Percentiles rank a stretch among this genome's conserved stretches.
phyloP scores from a whole-genome alignment of 2,113 vertebrate species.

The Callaeas wilsoni region DNA sequence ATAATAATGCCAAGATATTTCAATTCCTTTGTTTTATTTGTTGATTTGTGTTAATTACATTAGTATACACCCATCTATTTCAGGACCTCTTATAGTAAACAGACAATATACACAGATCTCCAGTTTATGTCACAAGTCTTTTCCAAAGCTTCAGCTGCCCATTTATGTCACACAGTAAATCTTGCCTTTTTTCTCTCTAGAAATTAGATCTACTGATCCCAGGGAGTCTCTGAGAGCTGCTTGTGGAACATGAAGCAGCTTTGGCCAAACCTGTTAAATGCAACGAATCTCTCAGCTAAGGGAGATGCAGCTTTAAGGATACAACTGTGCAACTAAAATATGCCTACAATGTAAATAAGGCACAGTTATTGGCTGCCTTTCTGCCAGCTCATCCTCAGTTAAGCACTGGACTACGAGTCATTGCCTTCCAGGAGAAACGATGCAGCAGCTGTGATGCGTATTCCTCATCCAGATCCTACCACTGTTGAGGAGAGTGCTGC shows the following conservation, averaged over 20 bases:
- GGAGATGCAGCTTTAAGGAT: background rate
- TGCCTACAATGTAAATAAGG: background rate
- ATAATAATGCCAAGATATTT: background rate
- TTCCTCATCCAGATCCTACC: background rate
- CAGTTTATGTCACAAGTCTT: background rate
- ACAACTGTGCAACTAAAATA: background rate
- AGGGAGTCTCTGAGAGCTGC: background rate
- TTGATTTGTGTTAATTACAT: background rate
- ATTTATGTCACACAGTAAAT: background rate
- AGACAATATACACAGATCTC: background rate
- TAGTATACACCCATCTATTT: background rate
- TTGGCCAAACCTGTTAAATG: background rate
- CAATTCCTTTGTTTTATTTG: background rate
- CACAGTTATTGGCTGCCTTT: background rate
- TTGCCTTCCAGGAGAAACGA: background rate
- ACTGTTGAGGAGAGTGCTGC: background rate
- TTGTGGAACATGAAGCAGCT: background rate
- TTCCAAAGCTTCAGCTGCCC: background rate
- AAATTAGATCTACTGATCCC: background rate
- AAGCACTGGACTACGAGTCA: background rate
- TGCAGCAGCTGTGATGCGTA: background rate
- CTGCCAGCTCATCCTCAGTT: background rate
- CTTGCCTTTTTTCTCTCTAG: background rate
- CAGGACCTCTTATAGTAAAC: background rate
- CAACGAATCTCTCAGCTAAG: background rate